These are phyloP conservation scores for Anadara kagoshimensis DNA, from an alignment of 1,140 invertebrate genomes.

Conservation along the genomic window DNA sequence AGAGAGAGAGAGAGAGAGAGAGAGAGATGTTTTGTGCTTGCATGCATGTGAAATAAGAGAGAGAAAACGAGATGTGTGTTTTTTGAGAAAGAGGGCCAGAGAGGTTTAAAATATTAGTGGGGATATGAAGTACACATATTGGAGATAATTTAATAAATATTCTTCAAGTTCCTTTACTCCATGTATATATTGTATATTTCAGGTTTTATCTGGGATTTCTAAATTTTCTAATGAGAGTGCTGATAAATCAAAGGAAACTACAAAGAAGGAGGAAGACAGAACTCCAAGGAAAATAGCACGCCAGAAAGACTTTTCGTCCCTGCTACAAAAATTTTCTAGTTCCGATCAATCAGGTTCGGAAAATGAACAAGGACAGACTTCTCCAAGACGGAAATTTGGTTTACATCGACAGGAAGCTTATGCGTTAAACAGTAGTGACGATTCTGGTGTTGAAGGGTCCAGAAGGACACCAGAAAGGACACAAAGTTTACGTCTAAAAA, in stretches of 20 bases:
- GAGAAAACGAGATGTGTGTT: too few species aligned
- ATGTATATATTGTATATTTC: conserved; percentile 18
- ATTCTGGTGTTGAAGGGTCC: conserved; percentile 20
- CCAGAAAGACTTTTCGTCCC: conserved; percentile 48
- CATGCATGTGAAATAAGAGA: too few species aligned
- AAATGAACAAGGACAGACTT: conserved; percentile 31
- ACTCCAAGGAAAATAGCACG: conserved; percentile 42
- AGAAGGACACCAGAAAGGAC: conserved; percentile 50
- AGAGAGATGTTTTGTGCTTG: too few species aligned
- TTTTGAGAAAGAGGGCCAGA: too few species aligned
- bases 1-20: too few species aligned
- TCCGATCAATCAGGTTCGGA: conserved; percentile 47
- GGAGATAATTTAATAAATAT: too few species aligned
- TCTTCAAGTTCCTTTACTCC: too few species aligned
- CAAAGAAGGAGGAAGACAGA: conserved; percentile 28
- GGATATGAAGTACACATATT: too few species aligned
- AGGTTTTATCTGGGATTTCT: conserved; percentile 50
- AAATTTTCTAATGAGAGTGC: conserved; percentile 45
- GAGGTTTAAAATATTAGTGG: too few species aligned
- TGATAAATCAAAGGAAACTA: conserved; percentile 18
- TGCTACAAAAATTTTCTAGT: conserved; percentile 52
- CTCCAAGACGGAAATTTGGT: conserved; percentile 38
- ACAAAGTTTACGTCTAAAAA: conserved; percentile 43
- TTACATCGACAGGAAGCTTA: conserved; percentile 50
- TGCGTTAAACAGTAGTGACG: conserved; percentile 46